Conservation (phyloP, 2,888 invertebrate species). For the Ferrisia virgata region DNA sequence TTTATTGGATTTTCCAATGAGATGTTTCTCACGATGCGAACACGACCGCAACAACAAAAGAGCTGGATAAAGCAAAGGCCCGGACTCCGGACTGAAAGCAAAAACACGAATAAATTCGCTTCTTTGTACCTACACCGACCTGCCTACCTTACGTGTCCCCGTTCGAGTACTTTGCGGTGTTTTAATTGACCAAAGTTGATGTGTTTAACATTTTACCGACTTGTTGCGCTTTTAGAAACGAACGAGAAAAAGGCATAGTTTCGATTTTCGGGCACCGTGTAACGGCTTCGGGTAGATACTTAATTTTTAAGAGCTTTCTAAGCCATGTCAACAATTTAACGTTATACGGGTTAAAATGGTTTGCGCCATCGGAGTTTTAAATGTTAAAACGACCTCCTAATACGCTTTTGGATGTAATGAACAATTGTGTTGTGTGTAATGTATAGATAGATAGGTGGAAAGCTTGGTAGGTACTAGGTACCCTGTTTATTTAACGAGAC, state of each 20-base stretch:
- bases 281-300: neutral
- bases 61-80: neutral
- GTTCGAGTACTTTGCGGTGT: neutral
- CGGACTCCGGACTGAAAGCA: neutral
- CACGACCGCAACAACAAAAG: neutral
- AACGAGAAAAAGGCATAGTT: neutral
- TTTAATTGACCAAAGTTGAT: slow-evolving; percentile 5
- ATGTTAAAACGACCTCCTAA: neutral
- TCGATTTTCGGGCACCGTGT: neutral
- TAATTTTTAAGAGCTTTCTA: neutral
- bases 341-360: neutral
- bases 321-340: neutral
- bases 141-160: no score
- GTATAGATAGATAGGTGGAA: no score
- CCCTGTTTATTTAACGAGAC: neutral
- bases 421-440: no score
- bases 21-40: slow-evolving; percentile 3
- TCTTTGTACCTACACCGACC: neutral
- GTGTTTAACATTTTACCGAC: neutral
- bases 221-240: neutral
- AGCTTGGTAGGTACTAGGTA: no score
- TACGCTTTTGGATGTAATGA: neutral
- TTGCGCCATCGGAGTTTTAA: neutral
- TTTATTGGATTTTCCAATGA: slow-evolving; percentile 9
- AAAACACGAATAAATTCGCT: neutral